Evolutionary conservation across 2,797 vertebrate genomes (phyloP).

Genomic region (Jordanella pulchra): DNA sequence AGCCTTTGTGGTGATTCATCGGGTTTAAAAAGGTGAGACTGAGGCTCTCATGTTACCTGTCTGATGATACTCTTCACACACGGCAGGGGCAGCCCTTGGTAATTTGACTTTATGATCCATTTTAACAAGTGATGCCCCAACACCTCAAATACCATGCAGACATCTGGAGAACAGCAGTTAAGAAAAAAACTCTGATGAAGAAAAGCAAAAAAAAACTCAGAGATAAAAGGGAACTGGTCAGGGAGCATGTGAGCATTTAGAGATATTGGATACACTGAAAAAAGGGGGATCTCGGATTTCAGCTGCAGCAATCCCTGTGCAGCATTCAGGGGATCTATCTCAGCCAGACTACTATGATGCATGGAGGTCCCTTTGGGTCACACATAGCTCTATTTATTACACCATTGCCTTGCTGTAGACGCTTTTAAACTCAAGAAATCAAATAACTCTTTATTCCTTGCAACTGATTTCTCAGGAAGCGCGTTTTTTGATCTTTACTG

Average conservation of each 20-base stretch:
- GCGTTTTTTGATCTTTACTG: neutral
- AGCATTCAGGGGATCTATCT: constrained; percentile 38
- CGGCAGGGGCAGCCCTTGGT: constrained; percentile 93
- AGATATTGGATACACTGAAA: constrained; percentile 29
- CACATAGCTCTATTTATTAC: constrained; percentile 20
- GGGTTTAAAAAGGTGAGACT: constrained; percentile 11
- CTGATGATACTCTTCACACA: constrained; percentile 97
- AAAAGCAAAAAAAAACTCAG: constrained; percentile 10
- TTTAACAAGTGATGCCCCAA: constrained; percentile 97
- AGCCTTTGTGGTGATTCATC: constrained; percentile 13
- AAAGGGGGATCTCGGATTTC: constrained; percentile 51
- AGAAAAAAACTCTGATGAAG: constrained; percentile 58
- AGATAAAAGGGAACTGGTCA: no score
- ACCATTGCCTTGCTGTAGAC: constrained; percentile 58
- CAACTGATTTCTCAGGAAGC: constrained; percentile 9
- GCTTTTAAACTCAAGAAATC: constrained; percentile 35
- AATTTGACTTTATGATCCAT: constrained; percentile 99
- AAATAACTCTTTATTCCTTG: neutral
- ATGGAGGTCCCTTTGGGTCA: constrained; percentile 30
- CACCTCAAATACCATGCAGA: constrained; percentile 99
- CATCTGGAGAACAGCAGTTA: constrained; percentile 84
- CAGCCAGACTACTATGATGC: constrained; percentile 26
- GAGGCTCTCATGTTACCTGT: constrained; percentile 80
- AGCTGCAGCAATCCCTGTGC: constrained; percentile 28
- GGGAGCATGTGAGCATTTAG: neutral